Percentiles rank a stretch among this genome's conserved stretches.
phyloP scores from a whole-genome alignment of 1,140 invertebrate species.

The Ladona fulva region DNA sequence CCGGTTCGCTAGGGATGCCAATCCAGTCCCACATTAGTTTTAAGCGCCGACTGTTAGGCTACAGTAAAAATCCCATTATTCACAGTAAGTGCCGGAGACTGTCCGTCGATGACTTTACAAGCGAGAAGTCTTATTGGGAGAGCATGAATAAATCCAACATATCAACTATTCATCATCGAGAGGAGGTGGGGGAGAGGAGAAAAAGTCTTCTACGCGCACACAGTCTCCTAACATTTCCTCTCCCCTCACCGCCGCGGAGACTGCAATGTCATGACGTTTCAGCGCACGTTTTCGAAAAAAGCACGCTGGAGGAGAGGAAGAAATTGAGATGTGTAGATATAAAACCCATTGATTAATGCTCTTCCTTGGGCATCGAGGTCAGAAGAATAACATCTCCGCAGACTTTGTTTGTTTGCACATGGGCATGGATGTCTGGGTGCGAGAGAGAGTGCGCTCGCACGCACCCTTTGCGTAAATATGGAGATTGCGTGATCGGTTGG shows the following conservation, averaged over 20 bases:
- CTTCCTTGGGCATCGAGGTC: too few relatives aligned
- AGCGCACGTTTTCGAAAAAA: not conserved
- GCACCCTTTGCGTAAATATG: too few relatives aligned
- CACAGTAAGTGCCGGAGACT: not conserved
- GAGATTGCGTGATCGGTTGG: too few relatives aligned
- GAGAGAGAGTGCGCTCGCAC: too few relatives aligned
- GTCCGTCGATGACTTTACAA: constrained; percentile 8
- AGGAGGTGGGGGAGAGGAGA: not conserved
- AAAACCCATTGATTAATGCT: too few relatives aligned
- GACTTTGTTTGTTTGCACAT: too few relatives aligned
- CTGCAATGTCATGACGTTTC: not conserved
- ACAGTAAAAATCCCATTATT: constrained; percentile 7
- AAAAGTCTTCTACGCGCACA: not conserved
- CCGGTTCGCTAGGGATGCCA: not conserved
- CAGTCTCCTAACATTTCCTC: too few relatives aligned
- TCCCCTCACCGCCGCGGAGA: not conserved
- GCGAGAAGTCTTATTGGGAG: constrained; percentile 3
- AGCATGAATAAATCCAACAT: constrained; percentile 5
- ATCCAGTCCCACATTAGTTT: constrained; percentile 5
- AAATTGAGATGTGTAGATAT: too few relatives aligned
- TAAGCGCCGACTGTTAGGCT: constrained; percentile 1
- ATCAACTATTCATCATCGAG: not conserved
- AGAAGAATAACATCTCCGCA: too few relatives aligned
- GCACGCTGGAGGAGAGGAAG: not conserved
- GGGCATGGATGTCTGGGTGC: too few relatives aligned